Evolutionary conservation across 2,888 invertebrate species (phyloP).

Genomic region (Suillia variegata): DNA sequence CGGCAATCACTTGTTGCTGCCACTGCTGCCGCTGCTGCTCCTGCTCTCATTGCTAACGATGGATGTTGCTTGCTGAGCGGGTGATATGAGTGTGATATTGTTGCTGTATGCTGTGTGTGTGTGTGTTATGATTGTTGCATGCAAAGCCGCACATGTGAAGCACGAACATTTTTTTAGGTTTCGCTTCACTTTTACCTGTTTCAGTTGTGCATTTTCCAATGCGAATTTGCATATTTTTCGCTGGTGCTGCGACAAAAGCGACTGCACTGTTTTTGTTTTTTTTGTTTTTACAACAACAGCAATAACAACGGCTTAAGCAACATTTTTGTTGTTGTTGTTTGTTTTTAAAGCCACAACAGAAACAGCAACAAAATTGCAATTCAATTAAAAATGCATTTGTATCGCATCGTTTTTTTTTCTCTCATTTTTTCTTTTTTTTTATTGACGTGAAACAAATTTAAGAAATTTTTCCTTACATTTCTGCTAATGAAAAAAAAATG

Average conservation of each 20-base stretch:
- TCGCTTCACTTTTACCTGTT: constrained; percentile 2
- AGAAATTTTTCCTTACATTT: constrained; percentile 1
- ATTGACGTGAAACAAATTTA: neutral
- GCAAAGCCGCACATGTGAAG: no score
- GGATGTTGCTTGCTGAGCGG: no score
- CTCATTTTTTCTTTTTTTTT: constrained; percentile 7
- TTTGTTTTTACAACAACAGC: constrained; percentile 5
- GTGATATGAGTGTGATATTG: no score
- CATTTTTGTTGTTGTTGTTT: no score
- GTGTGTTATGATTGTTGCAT: no score
- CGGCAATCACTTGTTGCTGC: neutral
- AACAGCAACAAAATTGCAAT: constrained; percentile 20
- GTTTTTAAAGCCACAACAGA: constrained; percentile 17
- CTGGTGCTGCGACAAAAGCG: constrained; percentile 15
- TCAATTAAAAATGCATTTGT: constrained; percentile 34
- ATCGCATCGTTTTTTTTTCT: constrained; percentile 8
- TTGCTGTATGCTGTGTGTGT: no score
- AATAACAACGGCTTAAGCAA: constrained; percentile 9
- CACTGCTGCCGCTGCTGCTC: neutral
- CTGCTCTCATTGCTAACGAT: neutral
- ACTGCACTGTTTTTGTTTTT: constrained; percentile 14
- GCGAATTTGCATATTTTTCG: neutral
- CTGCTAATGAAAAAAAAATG: constrained; percentile 1
- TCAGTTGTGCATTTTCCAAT: neutral
- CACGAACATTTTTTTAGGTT: neutral